Evolutionary conservation across 2,888 invertebrate genomes (phyloP), one percentile per base, ranked within the genome.

Genomic region (Anticlea derivata): DNA sequence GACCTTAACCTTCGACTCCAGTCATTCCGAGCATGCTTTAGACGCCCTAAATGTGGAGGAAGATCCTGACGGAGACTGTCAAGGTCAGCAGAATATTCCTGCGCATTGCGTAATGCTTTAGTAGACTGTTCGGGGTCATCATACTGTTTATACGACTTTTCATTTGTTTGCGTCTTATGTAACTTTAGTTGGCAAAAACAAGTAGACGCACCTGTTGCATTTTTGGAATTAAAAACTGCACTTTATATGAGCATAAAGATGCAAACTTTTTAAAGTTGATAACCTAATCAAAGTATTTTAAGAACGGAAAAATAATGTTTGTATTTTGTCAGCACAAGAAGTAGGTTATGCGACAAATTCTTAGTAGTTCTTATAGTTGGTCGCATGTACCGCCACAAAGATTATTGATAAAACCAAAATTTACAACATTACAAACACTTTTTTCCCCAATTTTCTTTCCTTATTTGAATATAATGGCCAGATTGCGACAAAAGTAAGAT

Each of bases 51-150:
- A 47, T 31, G 33, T 67, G 55, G 57, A 43, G 45, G 8, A 11
- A 35, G 26, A 7, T 50, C 27, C 44, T 33, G 37, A 7, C 11
- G 34, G 29, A 47, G 51, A 47, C 39, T 33, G 60, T 71, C 75
- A 78, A 79, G 79, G 80, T 74, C 75, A 47, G 37, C 41, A 57
- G 60, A 66, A 63, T 65, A 51, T 68, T 66, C 59, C 64, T 70
- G 60, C 78, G 79, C 78, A 77, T 70, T 80, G 78, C 79, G 78
- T 75, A 77, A 73, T 63, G 60, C 35, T 43, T 46, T 17, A 38
- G 44, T 29, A 24, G 44, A 33, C 29, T 34, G 24, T 47, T 46
- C 45, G 31, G 20, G 40, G 33, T 27, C 22, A 29, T 37, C 35
- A 27, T 11, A 35, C 35, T 35, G 13, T 27, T 43, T 13, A 13